Evolutionary conservation across 1,140 invertebrate species (phyloP).

Genomic region (Tyrophagus putrescentiae): DNA sequence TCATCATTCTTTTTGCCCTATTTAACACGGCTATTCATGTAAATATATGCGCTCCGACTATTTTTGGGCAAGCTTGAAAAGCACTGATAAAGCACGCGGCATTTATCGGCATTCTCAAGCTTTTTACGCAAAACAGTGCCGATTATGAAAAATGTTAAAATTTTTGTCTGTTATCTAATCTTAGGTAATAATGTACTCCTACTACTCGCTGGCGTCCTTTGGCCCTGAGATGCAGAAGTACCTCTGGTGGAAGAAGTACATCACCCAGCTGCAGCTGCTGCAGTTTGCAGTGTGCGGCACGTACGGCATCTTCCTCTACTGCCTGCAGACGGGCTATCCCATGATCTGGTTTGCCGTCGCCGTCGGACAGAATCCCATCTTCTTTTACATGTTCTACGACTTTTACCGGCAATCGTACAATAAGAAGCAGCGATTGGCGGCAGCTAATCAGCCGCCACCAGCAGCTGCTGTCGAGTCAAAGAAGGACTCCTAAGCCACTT

Average conservation of each 20-base stretch:
- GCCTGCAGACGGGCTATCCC: slow-evolving; percentile 18
- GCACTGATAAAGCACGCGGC: no score
- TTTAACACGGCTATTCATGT: slow-evolving; percentile 69
- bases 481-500: not conserved
- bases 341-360: slow-evolving; percentile 4
- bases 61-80: no score
- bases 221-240: slow-evolving; percentile 39
- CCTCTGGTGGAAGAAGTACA: slow-evolving; percentile 45
- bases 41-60: no score
- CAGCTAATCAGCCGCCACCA: not conserved
- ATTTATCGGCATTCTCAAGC: no score
- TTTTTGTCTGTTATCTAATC: no score
- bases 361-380: slow-evolving; percentile 20
- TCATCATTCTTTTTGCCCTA: slow-evolving; percentile 27
- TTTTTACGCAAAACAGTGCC: no score
- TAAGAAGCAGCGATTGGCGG: slow-evolving; percentile 1
- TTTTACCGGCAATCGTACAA: slow-evolving; percentile 21
- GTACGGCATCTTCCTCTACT: slow-evolving; percentile 6
- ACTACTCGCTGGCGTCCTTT: slow-evolving; percentile 41
- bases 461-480: not conserved
- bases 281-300: slow-evolving; percentile 18
- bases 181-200: slow-evolving; percentile 43
- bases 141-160: no score
- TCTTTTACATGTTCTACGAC: slow-evolving; percentile 21
- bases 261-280: slow-evolving; percentile 42